These are phyloP conservation scores for Emydoidea blandingii DNA, from an alignment of 2,797 vertebrate species.

Conservation along the genomic window DNA sequence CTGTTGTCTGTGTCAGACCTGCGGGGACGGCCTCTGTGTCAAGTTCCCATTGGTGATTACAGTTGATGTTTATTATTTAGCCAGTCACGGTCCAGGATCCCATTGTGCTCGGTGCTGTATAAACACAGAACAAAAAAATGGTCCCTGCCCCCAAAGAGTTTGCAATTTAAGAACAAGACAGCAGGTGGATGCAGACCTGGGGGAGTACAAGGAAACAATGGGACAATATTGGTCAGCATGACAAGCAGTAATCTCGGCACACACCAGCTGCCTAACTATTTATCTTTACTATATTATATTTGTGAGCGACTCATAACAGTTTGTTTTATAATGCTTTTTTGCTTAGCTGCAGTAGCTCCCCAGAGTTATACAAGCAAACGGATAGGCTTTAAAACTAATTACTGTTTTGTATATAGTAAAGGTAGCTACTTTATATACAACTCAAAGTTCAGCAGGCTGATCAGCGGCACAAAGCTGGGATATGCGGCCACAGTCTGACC, in stretches of 20 bases:
- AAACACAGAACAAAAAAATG: not conserved
- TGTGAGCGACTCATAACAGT: slow-evolving; percentile 49
- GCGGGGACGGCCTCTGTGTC: not conserved
- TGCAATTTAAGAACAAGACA: fast-evolving
- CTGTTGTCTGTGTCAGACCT: not conserved
- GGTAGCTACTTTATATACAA: fast-evolving
- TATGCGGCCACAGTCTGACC: fast-evolving
- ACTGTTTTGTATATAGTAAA: fast-evolving
- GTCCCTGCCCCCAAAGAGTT: not conserved
- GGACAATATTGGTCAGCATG: not conserved
- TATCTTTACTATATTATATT: not conserved
- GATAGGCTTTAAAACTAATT: not conserved
- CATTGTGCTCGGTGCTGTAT: fast-evolving
- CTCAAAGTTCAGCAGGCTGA: not conserved
- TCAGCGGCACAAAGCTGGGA: fast-evolving
- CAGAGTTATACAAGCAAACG: not conserved
- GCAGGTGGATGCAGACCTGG: fast-evolving
- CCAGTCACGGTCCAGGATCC: not conserved
- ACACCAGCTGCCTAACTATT: slow-evolving; percentile 37
- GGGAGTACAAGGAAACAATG: not conserved
- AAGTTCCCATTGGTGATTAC: fast-evolving
- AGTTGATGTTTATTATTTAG: not conserved
- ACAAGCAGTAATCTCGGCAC: not conserved
- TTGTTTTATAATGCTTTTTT: slow-evolving; percentile 15
- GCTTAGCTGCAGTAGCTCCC: slow-evolving; percentile 37